Evolutionary conservation across 2,888 invertebrate species (phyloP).

Genomic region (Cerastis rubricosa): DNA sequence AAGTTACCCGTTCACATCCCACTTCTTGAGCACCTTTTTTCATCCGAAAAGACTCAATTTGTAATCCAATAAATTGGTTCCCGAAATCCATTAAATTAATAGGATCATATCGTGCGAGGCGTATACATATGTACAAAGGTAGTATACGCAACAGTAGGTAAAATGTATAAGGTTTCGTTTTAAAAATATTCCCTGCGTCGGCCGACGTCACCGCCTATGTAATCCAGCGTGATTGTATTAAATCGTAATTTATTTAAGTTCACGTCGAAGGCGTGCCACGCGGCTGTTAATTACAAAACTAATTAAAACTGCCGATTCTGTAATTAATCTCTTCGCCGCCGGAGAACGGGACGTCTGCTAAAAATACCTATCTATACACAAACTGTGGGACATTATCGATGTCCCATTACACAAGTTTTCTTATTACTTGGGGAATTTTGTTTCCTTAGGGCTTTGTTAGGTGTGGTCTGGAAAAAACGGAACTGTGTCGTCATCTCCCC

Average conservation of each 20-base stretch:
- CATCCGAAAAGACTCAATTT: slow-evolving; percentile 34
- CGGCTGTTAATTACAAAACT: slow-evolving; percentile 88
- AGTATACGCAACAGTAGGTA: background rate
- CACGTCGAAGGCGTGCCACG: slow-evolving; percentile 80
- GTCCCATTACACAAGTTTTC: slow-evolving; percentile 54
- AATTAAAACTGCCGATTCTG: slow-evolving; percentile 89
- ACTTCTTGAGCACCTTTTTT: slow-evolving; percentile 18
- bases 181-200: slow-evolving; percentile 33
- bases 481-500: background rate
- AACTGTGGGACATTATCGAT: slow-evolving; percentile 56
- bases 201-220: slow-evolving; percentile 71
- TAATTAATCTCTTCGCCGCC: slow-evolving; percentile 84
- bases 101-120: slow-evolving; percentile 44
- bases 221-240: slow-evolving; percentile 85
- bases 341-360: slow-evolving; percentile 62
- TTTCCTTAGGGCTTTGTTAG: background rate
- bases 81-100: slow-evolving; percentile 58
- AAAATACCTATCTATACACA: slow-evolving; percentile 61
- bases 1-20: slow-evolving; percentile 24
- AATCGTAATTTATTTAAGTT: slow-evolving; percentile 89
- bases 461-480: background rate
- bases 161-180: background rate
- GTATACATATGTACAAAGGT: background rate
- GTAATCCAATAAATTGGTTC: slow-evolving; percentile 46
- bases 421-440: slow-evolving; percentile 34